phyloP scores from a whole-genome alignment of 1,140 invertebrate species.

The Drosophila sulfurigaster region DNA sequence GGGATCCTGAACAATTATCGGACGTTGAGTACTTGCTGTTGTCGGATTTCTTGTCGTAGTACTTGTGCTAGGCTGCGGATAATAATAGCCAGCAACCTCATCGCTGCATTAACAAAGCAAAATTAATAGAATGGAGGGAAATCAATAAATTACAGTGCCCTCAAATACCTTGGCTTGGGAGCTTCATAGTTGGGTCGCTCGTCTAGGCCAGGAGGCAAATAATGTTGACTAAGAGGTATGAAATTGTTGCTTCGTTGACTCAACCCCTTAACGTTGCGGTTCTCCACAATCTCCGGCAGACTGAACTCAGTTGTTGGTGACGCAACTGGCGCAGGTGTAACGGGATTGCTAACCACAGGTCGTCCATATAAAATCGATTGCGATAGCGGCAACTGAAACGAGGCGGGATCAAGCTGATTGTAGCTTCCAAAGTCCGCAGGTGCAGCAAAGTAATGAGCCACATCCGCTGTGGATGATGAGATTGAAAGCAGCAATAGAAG shows the following conservation, averaged over 20 bases:
- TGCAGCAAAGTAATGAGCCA: conserved; percentile 66
- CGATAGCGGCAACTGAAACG: conserved; percentile 38
- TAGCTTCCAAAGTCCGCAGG: conserved; percentile 51
- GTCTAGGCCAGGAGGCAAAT: conserved; percentile 63
- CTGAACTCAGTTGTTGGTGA: conserved; percentile 64
- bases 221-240: conserved; percentile 72
- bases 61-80: conserved; percentile 49
- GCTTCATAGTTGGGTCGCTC: conserved; percentile 70
- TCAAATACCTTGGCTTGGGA: conserved; percentile 62
- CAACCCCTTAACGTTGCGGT: conserved; percentile 60
- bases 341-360: conserved; percentile 23
- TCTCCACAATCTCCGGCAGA: conserved; percentile 76
- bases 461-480: conserved; percentile 40
- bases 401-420: conserved; percentile 42
- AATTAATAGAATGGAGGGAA: too few relatives aligned
- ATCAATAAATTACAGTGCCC: background rate
- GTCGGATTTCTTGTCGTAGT: conserved; percentile 38
- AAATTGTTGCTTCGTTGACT: conserved; percentile 53
- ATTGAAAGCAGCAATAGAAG: conserved; percentile 8
- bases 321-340: conserved; percentile 56
- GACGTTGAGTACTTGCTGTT: conserved; percentile 34
- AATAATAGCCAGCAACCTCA: conserved; percentile 62
- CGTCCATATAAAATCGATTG: conserved; percentile 48
- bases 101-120: conserved; percentile 19
- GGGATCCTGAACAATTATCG: conserved; percentile 67